Conservation (phyloP, 1,140 invertebrate genomes). For the Leptopilina boulardi region DNA sequence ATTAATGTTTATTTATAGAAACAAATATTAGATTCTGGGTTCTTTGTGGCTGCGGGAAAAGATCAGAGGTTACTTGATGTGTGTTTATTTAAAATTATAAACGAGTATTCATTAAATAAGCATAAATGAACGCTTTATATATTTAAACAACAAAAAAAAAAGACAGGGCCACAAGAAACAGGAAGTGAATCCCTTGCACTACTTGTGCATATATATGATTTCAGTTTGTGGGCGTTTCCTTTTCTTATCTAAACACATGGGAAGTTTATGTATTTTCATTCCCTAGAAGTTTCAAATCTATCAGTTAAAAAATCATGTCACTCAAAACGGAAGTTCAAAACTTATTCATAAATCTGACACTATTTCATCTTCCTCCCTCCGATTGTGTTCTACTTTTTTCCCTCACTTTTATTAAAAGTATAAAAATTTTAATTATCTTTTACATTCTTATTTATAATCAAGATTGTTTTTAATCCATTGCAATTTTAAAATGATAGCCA, state of each 20-base stretch:
- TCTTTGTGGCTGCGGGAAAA: not conserved
- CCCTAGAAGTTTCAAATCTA: not conserved
- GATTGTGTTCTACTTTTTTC: not conserved
- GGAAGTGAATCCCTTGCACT: not conserved
- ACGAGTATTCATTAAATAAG: conserved; percentile 11
- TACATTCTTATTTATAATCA: too few species aligned
- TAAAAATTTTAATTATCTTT: not conserved
- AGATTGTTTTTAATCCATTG: too few species aligned
- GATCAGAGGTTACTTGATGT: conserved; percentile 13
- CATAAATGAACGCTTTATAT: conserved; percentile 4
- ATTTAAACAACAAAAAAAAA: conserved; percentile 3
- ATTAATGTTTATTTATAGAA: not conserved
- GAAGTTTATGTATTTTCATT: conserved; percentile 34
- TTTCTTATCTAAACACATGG: conserved; percentile 43
- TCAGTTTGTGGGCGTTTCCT: conserved; percentile 48
- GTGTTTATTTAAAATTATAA: conserved; percentile 10
- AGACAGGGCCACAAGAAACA: not conserved
- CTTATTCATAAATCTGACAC: conserved; percentile 6
- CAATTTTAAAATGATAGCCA: too few species aligned
- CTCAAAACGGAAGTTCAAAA: conserved; percentile 26
- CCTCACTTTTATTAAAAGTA: not conserved
- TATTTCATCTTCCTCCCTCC: not conserved
- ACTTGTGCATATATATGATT: not conserved
- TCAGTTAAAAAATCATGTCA: conserved; percentile 4
- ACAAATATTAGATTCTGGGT: not conserved